Evolutionary conservation across 2,113 vertebrate genomes (phyloP), one percentile per base, ranked within the genome.

Genomic region (Plotosus lineatus): DNA sequence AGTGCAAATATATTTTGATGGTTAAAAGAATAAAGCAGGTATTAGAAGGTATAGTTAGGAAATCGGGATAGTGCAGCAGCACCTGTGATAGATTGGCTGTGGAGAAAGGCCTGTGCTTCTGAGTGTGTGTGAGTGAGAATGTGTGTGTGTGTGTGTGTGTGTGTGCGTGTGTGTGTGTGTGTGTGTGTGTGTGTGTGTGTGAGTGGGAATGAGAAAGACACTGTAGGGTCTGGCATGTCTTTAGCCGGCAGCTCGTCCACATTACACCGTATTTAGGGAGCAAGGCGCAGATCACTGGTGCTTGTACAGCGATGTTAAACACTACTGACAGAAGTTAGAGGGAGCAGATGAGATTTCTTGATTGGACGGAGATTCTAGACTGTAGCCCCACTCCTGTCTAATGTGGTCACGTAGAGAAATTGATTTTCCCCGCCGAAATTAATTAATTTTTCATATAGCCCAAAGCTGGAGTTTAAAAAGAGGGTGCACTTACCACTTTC

Each of bases 391-490:
- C 93, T 94, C 83, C 83, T 93, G 95, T 97, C 96, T 99, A 99
- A 98, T 98, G 94, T 97, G 97, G 96, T 98, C 98, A 98, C 96
- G 96, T 98, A 95, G 94, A 97, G 96, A 99, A 99, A 99, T 99
- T 98, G 98, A 99, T 98, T 98, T 97, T 98, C 96, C 95, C 53
- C 23, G 7, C 72, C 36, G 96, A 99, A 99, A 98, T 99, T 99
- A 99, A 99, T 99, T 99, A 99, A 98, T 99, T 99, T 99, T 99
- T 99, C 98, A 99, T 99, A 98, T 98, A 96, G 97, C 98, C 97
- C 95, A 97, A 97, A 99, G 98, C 97, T 96, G 96, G 94, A 97
- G 97, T 99, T 93, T 96, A 98, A 98, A 98, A 97, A 96, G 95
- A 97, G 95, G 95, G 96, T 95, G 94, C 95, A 97, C 95, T 97